A percentile compares a stretch with the other conserved stretches of the same genome.
Conservation (phyloP, 2,797 vertebrate species). For the Parambassis ranga region DNA sequence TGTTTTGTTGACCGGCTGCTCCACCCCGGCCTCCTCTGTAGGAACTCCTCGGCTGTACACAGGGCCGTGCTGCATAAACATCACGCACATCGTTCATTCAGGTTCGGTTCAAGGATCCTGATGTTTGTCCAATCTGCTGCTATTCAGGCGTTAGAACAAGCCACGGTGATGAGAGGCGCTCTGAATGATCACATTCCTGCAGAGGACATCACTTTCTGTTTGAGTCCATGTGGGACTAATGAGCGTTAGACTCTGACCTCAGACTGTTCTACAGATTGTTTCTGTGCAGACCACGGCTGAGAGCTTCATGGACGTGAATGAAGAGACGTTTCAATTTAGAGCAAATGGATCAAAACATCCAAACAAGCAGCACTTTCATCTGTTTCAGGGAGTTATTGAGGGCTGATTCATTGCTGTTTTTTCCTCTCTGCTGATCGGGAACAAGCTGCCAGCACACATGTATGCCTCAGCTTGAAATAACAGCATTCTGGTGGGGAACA, state of each 20-base stretch:
- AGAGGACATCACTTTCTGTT: background rate
- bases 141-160: no score
- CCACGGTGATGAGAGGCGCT: no score
- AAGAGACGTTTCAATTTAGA: constrained; percentile 39
- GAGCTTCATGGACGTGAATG: constrained; percentile 38
- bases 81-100: no score
- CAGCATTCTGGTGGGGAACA: constrained; percentile 16
- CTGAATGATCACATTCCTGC: no score
- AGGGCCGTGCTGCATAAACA: no score
- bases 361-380: constrained; percentile 26
- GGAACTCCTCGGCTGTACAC: no score
- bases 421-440: constrained; percentile 44
- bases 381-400: constrained; percentile 11
- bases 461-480: constrained; percentile 53
- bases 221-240: background rate
- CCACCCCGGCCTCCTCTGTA: no score
- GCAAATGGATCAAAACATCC: constrained; percentile 26
- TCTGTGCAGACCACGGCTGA: constrained; percentile 24
- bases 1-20: no score
- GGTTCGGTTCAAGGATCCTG: no score
- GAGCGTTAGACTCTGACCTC: constrained; percentile 15
- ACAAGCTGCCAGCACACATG: constrained; percentile 30
- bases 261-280: constrained; percentile 6
- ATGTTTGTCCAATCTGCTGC: no score
- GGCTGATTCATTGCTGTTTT: constrained; percentile 33